Evolutionary conservation across 1,140 invertebrate genomes (phyloP), one percentile per base, ranked within the genome.

Genomic region (Saccostrea echinata): DNA sequence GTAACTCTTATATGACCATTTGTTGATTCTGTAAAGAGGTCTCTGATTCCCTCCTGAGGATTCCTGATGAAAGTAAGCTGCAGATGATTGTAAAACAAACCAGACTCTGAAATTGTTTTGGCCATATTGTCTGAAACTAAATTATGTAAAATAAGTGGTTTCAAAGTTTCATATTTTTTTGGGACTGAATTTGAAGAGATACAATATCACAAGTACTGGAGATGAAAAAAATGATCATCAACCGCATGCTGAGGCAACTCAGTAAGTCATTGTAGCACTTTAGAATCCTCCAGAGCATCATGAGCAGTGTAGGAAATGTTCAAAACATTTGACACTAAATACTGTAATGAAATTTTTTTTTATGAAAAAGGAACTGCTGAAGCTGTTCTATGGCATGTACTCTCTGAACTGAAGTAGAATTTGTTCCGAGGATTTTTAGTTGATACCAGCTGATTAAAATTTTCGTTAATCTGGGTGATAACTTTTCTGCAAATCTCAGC

Each of bases 391-490:
- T 21, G n/a, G n/a, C n/a, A n/a, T 21, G 33, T 82, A 51, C 80
- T 82, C 51, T 82, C 80, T 21, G 80, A 82, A 51, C 80, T 52
- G 21, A 13, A 82, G 80, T 51, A 51, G 35, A 82, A 82, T 30
- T 82, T 82, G 33, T 82, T 84, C 53, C 84, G 84, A 16, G 82
- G 86, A 21, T 82, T 61, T 16, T 88, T 81, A 43, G 53, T 35
- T 12, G 87, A 33, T 2, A 85, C 11, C 83, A 84, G 84, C 9
- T 88, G 61, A 52, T 84, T 88, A 3, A 88, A 85, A 53, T 68
- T 71, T 53, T 87, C 82, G 2, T 83, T 51, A 51, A 71, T 80
- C 64, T 84, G 61, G 8, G 82, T 87, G 9, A 24, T 64, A 13
- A 80, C 52, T 43, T 88, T 88, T 18, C 21, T 8, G 1, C 35